phyloP scores from a whole-genome alignment of 2,888 invertebrate genomes.

The Coleophora flavipennella region DNA sequence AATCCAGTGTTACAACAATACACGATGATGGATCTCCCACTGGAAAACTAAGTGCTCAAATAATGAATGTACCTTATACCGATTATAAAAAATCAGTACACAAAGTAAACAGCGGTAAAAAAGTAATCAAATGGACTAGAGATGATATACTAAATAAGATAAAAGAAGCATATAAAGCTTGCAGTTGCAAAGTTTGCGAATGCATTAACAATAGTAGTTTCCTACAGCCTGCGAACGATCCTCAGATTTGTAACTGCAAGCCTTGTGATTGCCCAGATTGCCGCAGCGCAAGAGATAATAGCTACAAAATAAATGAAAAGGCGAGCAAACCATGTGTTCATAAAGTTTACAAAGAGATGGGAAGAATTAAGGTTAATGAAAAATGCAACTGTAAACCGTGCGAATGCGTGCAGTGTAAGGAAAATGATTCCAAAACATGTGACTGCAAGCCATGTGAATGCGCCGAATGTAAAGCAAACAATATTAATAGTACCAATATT shows the following conservation, averaged over 20 bases:
- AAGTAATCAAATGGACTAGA: slow-evolving; percentile 9
- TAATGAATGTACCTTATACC: slow-evolving; percentile 33
- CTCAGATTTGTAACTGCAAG: slow-evolving; percentile 10
- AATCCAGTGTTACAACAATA: too few species aligned
- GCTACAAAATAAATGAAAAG: neutral
- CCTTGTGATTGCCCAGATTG: slow-evolving; percentile 33
- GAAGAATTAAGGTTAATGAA: too few species aligned
- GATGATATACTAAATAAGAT: slow-evolving; percentile 37
- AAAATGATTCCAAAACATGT: slow-evolving; percentile 16
- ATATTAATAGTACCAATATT: slow-evolving; percentile 1
- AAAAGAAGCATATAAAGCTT: slow-evolving; percentile 45
- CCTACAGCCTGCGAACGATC: neutral
- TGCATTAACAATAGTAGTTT: slow-evolving; percentile 29
- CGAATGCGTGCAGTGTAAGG: neutral
- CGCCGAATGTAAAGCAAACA: slow-evolving; percentile 20
- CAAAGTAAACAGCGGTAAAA: neutral
- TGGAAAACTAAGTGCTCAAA: slow-evolving; percentile 34
- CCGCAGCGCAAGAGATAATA: neutral
- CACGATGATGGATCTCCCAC: slow-evolving; percentile 10
- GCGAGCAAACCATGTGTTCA: neutral
- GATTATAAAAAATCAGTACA: slow-evolving; percentile 20
- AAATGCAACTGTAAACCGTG: neutral
- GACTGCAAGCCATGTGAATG: slow-evolving; percentile 34
- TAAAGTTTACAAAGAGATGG: too few species aligned
- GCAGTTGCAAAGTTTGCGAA: slow-evolving; percentile 54